phyloP scores from a whole-genome alignment of 2,113 vertebrate genomes.

The Chaetura pelagica region DNA sequence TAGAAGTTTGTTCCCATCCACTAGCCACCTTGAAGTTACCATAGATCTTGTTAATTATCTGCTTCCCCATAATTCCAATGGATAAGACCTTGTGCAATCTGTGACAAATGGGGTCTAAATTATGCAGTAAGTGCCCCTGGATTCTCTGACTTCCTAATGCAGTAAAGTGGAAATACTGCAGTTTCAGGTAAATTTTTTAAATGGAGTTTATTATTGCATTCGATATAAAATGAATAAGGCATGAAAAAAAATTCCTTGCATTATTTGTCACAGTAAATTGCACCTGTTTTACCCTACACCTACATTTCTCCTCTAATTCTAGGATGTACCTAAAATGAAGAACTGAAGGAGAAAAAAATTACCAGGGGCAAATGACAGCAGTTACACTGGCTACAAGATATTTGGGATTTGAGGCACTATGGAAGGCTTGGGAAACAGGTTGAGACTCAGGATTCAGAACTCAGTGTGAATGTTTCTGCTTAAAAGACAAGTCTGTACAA shows the following conservation, averaged over 20 bases:
- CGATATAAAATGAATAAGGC: constrained; percentile 32
- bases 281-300: neutral
- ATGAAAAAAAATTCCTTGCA: neutral
- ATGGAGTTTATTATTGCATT: constrained; percentile 14
- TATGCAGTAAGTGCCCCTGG: constrained; percentile 3
- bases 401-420: neutral
- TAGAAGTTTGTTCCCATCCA: constrained; percentile 8
- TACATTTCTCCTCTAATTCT: neutral
- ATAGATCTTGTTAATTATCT: constrained; percentile 53
- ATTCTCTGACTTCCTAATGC: neutral
- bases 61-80: constrained; percentile 30
- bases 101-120: constrained; percentile 28
- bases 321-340: neutral
- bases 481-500: neutral
- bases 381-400: neutral
- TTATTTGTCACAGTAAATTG: constrained; percentile 31
- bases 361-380: neutral
- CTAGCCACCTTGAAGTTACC: constrained; percentile 37
- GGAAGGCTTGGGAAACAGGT: neutral
- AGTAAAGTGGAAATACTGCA: constrained; percentile 22
- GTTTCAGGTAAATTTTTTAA: constrained; percentile 29
- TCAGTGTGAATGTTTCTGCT: neutral
- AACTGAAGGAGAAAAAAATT: neutral
- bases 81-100: neutral
- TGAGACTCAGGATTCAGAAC: neutral